Evolutionary conservation across 2,797 vertebrate species (phyloP).

Genomic region (Hoplostethus mediterraneus): DNA sequence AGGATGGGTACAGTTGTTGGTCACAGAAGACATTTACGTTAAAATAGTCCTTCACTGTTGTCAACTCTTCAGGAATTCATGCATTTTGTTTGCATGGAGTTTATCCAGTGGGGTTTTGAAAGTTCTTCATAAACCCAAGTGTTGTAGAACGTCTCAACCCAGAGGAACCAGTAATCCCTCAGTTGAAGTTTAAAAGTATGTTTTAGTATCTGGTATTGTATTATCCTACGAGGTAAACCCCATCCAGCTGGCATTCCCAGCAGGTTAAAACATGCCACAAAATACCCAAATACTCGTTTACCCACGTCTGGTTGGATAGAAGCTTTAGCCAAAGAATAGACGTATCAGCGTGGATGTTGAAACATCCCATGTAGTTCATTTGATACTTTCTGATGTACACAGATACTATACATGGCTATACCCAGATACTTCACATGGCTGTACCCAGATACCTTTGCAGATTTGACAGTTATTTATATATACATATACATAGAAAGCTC

Average conservation of each 20-base stretch:
- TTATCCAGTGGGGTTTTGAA: not conserved
- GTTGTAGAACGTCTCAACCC: not conserved
- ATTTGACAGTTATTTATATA: slow-evolving; percentile 9
- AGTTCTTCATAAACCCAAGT: not conserved
- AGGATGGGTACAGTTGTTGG: not conserved
- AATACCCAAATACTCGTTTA: not conserved
- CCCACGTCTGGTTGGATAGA: not conserved
- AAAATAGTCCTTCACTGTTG: not conserved
- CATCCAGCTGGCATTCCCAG: no score
- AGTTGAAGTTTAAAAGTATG: not conserved
- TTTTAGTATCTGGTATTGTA: no score
- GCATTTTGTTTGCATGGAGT: no score
- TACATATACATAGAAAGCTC: not conserved
- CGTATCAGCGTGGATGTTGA: not conserved
- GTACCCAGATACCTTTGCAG: slow-evolving; percentile 8
- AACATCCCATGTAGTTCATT: not conserved
- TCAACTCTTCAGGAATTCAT: no score
- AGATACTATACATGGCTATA: not conserved
- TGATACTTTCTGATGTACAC: not conserved
- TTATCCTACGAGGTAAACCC: no score
- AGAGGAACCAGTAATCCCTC: not conserved
- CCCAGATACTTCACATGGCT: not conserved
- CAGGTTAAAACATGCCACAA: no score
- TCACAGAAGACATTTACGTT: not conserved
- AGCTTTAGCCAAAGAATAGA: not conserved